Conservation (phyloP, 2,888 invertebrate genomes). For the Hypselothyrea guttata region DNA sequence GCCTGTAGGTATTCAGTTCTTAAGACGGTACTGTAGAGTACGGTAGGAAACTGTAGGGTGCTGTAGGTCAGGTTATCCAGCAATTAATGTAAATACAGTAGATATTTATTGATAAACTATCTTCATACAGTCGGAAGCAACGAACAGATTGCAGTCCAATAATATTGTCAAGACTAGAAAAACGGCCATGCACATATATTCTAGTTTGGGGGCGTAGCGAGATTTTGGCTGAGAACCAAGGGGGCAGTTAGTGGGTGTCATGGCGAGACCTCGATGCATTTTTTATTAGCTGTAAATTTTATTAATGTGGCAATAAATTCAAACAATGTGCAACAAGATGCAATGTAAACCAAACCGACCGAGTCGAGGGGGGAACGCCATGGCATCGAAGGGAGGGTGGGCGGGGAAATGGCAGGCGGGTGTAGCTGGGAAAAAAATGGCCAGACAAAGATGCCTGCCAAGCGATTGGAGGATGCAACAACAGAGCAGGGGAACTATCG, state of each 20-base stretch:
- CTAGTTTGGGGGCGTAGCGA: not conserved
- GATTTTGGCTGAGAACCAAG: not conserved
- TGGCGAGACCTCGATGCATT: conserved; percentile 65
- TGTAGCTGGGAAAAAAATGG: conserved; percentile 31
- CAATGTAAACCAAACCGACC: conserved; percentile 33
- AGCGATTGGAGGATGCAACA: conserved; percentile 48
- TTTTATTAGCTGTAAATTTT: conserved; percentile 79
- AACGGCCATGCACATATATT: not conserved
- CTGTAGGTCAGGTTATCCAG: too few relatives aligned
- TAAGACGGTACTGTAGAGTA: too few relatives aligned
- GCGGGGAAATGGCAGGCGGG: not conserved
- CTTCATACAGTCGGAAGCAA: too few relatives aligned
- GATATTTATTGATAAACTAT: too few relatives aligned
- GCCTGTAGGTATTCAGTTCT: too few relatives aligned
- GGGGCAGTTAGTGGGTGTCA: conserved; percentile 52
- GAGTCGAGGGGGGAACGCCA: not conserved
- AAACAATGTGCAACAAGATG: conserved; percentile 62
- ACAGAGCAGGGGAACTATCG: conserved; percentile 21
- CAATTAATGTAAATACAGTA: too few relatives aligned
- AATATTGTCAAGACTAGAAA: conserved; percentile 20
- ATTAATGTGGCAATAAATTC: conserved; percentile 76
- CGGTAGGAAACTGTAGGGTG: too few relatives aligned
- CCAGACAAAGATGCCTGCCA: conserved; percentile 50
- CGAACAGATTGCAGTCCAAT: conserved; percentile 8
- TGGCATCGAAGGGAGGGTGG: not conserved